Percentiles rank a stretch among this genome's conserved stretches.
Evolutionary conservation across 2,888 invertebrate genomes (phyloP).

Genomic region (Pyrgus malvae): DNA sequence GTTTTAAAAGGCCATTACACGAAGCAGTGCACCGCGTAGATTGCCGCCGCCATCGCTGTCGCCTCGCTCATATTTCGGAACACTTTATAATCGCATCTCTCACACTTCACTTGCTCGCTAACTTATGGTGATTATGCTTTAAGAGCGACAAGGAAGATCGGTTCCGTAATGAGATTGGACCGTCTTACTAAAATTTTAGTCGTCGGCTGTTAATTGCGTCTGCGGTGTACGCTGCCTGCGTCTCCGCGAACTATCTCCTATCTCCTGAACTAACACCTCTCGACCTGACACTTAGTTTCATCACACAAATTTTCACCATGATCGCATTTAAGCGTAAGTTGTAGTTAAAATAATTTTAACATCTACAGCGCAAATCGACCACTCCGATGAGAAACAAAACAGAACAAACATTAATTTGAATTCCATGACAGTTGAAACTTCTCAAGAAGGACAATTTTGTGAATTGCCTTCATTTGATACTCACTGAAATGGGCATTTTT

Average conservation of each 20-base stretch:
- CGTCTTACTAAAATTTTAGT: slow-evolving; percentile 79
- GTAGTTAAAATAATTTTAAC: not conserved
- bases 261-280: not conserved
- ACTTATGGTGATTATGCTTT: slow-evolving; percentile 81
- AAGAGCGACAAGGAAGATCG: slow-evolving; percentile 80
- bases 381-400: slow-evolving; percentile 65
- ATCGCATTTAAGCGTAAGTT: no score
- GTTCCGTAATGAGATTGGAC: slow-evolving; percentile 79
- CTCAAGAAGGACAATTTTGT: slow-evolving; percentile 73
- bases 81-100: slow-evolving; percentile 81
- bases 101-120: slow-evolving; percentile 78
- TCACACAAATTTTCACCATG: not conserved
- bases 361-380: slow-evolving; percentile 8
- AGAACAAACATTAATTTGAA: slow-evolving; percentile 79
- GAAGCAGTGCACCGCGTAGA: slow-evolving; percentile 76
- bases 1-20: slow-evolving; percentile 82
- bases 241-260: slow-evolving; percentile 26
- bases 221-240: slow-evolving; percentile 50
- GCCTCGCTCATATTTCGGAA: slow-evolving; percentile 76
- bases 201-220: slow-evolving; percentile 76
- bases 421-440: slow-evolving; percentile 77
- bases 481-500: slow-evolving; percentile 70
- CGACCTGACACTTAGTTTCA: not conserved
- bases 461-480: slow-evolving; percentile 74
- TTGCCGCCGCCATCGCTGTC: slow-evolving; percentile 54